Percentiles rank a stretch among this genome's conserved stretches.
Conservation (phyloP, 2,113 vertebrate genomes). For the Leucoraja erinaceus region DNA sequence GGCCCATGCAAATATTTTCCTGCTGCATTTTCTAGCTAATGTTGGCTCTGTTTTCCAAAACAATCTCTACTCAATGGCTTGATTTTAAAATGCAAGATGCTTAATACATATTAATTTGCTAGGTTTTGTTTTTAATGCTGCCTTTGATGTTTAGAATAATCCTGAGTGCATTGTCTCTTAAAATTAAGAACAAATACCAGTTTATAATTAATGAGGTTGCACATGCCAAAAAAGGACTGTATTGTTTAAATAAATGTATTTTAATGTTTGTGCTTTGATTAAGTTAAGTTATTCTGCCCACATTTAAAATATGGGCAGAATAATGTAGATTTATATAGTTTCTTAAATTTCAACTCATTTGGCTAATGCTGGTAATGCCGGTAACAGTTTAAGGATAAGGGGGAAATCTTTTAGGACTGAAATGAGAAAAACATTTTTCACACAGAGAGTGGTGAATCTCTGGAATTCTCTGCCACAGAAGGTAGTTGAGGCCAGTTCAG, state of each 20-base stretch:
- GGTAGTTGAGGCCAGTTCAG: no score
- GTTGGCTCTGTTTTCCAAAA: slow-evolving; percentile 48
- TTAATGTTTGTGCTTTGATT: slow-evolving; percentile 52
- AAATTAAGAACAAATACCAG: slow-evolving; percentile 51
- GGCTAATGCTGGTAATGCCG: no score
- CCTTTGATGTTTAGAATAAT: slow-evolving; percentile 67
- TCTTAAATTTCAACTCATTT: slow-evolving; percentile 11
- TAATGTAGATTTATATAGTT: slow-evolving; percentile 10
- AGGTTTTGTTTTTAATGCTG: slow-evolving; percentile 48
- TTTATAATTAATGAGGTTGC: slow-evolving; percentile 62
- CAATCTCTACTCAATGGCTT: slow-evolving; percentile 55
- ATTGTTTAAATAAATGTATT: slow-evolving; percentile 56
- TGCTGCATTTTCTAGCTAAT: slow-evolving; percentile 45
- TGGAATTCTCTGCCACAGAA: no score
- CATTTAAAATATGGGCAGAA: slow-evolving; percentile 18
- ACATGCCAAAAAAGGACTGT: slow-evolving; percentile 50
- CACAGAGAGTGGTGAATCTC: no score
- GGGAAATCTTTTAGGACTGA: no score
- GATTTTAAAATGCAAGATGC: slow-evolving; percentile 56
- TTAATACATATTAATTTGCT: slow-evolving; percentile 65
- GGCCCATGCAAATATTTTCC: slow-evolving; percentile 47
- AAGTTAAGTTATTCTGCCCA: no score
- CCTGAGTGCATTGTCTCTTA: slow-evolving; percentile 49
- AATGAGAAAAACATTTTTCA: no score
- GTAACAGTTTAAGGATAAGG: no score